These are phyloP conservation scores for Sarcophaga subvicina DNA, from an alignment of 2,888 invertebrate genomes.

Conservation along the genomic window DNA sequence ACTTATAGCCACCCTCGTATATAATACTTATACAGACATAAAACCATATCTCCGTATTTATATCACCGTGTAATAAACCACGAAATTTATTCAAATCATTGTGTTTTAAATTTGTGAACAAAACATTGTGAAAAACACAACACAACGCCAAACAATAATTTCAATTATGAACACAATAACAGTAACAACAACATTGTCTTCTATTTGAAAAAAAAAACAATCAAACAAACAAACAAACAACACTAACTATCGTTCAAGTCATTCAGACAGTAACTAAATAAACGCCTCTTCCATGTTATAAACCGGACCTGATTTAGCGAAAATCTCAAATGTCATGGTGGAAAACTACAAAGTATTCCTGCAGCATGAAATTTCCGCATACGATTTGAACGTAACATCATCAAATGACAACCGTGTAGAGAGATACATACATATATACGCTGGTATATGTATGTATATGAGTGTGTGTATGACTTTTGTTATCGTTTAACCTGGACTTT, in stretches of 20 bases:
- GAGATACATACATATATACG: background rate
- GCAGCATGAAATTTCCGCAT: conserved; percentile 48
- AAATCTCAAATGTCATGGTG: conserved; percentile 55
- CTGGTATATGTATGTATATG: background rate
- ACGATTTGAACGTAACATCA: background rate
- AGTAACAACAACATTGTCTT: conserved; percentile 28
- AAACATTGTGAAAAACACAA: background rate
- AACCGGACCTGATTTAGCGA: conserved; percentile 46
- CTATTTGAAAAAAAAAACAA: conserved; percentile 11
- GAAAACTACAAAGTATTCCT: conserved; percentile 37
- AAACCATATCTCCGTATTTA: too few species aligned
- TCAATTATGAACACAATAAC: conserved; percentile 15
- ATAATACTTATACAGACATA: too few species aligned
- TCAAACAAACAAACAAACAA: conserved; percentile 7
- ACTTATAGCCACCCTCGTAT: too few species aligned
- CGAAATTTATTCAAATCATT: conserved; percentile 35
- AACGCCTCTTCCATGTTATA: conserved; percentile 54
- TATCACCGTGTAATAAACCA: background rate
- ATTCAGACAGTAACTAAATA: background rate
- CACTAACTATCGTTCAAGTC: conserved; percentile 15
- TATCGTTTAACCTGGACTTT: conserved; percentile 57
- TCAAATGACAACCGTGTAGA: background rate
- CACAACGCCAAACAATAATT: background rate
- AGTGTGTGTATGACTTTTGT: conserved; percentile 39
- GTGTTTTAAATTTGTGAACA: background rate